phyloP scores from a whole-genome alignment of 2,113 vertebrate species.

The Pseudorectes ferrugineus region DNA sequence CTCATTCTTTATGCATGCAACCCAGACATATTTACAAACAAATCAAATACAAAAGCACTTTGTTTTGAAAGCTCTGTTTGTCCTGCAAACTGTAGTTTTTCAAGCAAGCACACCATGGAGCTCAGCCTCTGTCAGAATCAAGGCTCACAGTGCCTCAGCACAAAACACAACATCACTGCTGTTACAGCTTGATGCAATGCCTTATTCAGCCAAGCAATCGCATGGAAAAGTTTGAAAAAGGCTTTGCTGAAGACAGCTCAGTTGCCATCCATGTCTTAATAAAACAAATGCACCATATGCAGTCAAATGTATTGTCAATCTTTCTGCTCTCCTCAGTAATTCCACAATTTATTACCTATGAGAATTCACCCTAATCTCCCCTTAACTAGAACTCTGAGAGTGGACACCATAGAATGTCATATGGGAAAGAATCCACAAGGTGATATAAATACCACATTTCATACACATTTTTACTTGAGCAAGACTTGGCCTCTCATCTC shows the following conservation, averaged over 20 bases:
- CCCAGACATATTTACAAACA: constrained; percentile 1
- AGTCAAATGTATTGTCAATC: background rate
- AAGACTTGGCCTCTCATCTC: background rate
- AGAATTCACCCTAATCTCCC: background rate
- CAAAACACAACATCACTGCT: background rate
- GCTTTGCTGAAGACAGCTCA: background rate
- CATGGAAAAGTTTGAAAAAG: background rate
- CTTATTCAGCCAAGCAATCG: background rate
- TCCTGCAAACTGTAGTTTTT: background rate
- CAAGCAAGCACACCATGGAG: background rate
- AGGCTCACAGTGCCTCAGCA: background rate
- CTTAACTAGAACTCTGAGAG: background rate
- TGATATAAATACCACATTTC: background rate
- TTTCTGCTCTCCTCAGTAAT: background rate
- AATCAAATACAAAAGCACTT: constrained; percentile 18
- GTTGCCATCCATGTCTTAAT: constrained; percentile 1
- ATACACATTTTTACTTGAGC: background rate
- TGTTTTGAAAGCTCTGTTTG: constrained; percentile 36
- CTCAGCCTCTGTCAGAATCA: constrained; percentile 25
- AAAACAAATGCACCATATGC: background rate
- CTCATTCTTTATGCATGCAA: background rate
- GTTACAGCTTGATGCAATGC: background rate
- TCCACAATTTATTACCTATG: background rate
- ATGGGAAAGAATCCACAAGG: background rate
- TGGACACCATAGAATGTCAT: background rate